Evolutionary conservation across 2,888 invertebrate species (phyloP), one percentile per base, ranked within the genome.

Genomic region (Agriopis marginaria): DNA sequence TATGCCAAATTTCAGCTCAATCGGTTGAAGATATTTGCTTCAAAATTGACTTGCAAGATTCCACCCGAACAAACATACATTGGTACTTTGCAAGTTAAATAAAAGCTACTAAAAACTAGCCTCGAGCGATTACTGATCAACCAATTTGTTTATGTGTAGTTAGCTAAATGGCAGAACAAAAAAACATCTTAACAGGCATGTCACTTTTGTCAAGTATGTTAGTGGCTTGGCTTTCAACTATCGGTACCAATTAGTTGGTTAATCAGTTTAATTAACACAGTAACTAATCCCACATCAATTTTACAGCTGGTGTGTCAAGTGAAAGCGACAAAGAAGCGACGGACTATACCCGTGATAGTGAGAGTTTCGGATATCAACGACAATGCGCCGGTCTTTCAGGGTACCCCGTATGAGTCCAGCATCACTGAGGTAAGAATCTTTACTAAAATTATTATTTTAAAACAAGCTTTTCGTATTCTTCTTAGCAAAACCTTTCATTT

Each of bases 331-430:
- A 96, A 96, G 89, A 97, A 97, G 87, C 96, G 97, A 87, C 95
- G 97, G 76, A 97, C 97, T 73, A 97, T 98, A 88, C 98, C 98
- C 67, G 96, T 98, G 79, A 98, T 98, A 86, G 98, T 98, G 77
- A 95, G 98, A 90, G 97, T 98, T 80, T 97, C 97, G 49, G 98
- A 98, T 92, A 96, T 98, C 86, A 98, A 98, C 86, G 98, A 98
- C 91, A 98, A 98, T 90, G 96, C 97, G 63, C 98, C 98, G 42
- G 95, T 96, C 82, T 98, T 98, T 91, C 95, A 97, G 85, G 97
- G 97, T 84, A 96, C 96, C 70, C 97, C 98, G 58, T 98, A 98
- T 87, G 96, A 97, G 89, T 96, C 97, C 68, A 96, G 95, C 73
- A 97, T 98, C 76, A 96, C 98, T 44, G 98, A 98, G 96, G 98